These are phyloP conservation scores for Anableps anableps DNA, from an alignment of 2,797 vertebrate species.

Conservation along the genomic window DNA sequence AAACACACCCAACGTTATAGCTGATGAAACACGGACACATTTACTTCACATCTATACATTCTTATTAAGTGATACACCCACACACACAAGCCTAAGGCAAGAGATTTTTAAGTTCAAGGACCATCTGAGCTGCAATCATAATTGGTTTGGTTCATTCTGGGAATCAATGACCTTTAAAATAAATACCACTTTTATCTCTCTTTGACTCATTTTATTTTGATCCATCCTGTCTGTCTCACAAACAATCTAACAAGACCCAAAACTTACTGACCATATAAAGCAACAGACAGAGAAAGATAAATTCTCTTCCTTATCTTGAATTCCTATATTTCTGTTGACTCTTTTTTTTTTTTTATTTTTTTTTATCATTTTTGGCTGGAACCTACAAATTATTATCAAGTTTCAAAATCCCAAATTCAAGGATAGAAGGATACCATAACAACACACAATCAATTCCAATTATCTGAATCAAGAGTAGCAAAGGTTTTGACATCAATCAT, in stretches of 20 bases:
- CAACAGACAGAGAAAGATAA: slow-evolving; percentile 13
- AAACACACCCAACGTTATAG: not conserved
- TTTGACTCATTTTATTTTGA: slow-evolving; percentile 19
- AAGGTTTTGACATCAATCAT: not conserved
- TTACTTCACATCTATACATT: not conserved
- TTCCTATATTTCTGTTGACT: not conserved
- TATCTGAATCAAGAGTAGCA: not conserved
- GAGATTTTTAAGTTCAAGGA: slow-evolving; percentile 51
- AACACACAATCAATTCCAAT: not conserved
- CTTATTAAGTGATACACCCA: not conserved
- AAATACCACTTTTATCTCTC: slow-evolving; percentile 23
- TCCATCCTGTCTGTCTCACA: slow-evolving; percentile 10
- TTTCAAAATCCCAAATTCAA: not conserved
- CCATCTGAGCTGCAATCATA: slow-evolving; percentile 49
- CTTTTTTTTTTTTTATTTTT: too few relatives aligned
- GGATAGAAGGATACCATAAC: not conserved
- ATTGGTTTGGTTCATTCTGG: slow-evolving; percentile 57
- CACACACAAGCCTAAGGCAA: slow-evolving; percentile 25
- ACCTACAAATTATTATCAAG: not conserved
- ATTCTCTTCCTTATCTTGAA: slow-evolving; percentile 8
- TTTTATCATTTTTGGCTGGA: not conserved
- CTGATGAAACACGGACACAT: not conserved
- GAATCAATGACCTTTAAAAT: slow-evolving; percentile 57
- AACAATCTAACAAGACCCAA: slow-evolving; percentile 25
- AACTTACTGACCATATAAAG: not conserved